Evolutionary conservation across 2,113 vertebrate genomes (phyloP), one percentile per base, ranked within the genome.

Genomic region (Perca schrenkii): DNA sequence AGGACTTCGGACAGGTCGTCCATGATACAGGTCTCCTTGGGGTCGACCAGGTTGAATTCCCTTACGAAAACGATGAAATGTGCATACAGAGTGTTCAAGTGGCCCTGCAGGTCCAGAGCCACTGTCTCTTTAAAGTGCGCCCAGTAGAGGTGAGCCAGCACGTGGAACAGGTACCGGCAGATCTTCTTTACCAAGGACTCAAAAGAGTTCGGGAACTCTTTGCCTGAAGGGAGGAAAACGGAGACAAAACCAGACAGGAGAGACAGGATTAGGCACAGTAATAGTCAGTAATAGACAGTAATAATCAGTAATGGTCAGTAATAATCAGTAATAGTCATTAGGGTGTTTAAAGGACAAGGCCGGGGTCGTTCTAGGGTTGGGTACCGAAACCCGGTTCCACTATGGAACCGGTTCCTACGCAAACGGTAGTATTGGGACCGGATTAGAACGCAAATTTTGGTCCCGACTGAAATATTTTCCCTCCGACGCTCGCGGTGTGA

Each of bases 121-220:
- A 99, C 95, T 3, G 97, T 98, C 96, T 99, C 98, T 92, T 98
- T 98, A 96, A 99, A 99, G 95, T 99, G 98, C 89, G 97, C 95
- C 91, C 97, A 99, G 96, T 99, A 99, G 95, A 99, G 99, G 95
- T 99, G 98, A 66, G 98, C 98, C 95, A 99, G 94, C 94, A 99
- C 98, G 0, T 99, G 98, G 93, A 99, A 99, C 85, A 99, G 95
- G 93, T 97, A 97, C 90, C 95, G 96, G 96, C 97, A 99, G 92
- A 99, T 98, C 96, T 98, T 99, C 95, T 98, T 99, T 84, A 99
- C 97, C 96, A 99, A 94, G 12, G 97, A 95, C 94, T 99, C 98
- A 54, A 99, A 99, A 1, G 98, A 98, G 94, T 97, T 97, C 69
- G 98, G 98, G 86, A 99, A 99, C 93, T 98, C 97, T 88, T 98